Base-by-base conservation (phyloP, 1,140 invertebrate genomes). In the Cylas formicarius region DNA sequence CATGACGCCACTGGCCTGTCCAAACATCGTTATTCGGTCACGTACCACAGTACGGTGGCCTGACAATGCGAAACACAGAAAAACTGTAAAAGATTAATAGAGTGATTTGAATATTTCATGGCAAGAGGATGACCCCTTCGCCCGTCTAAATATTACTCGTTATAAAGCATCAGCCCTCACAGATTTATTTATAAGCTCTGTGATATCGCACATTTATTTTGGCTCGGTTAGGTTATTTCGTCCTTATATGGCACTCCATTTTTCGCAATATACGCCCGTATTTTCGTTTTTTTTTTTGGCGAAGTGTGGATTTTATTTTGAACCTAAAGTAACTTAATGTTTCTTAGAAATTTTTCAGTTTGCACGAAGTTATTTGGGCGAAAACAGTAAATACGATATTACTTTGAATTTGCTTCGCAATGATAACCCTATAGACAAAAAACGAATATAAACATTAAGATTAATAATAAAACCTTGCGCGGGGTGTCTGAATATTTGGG, bases 41-140 rank as follows among this genome's bases (percentile, higher is more conserved):
- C 55, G 55, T 57, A 48, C n/a, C n/a, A n/a, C n/a, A 28, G 23
- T 52, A 42, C 44, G 24, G 54, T 57, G 55, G 56, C 53, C 56
- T 56, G 50, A 20, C 53, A 45, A 50, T 49, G 53, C 48, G 51
- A 53, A 56, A 58, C 35, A 53, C 53, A 47, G 42, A 52, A 41
- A n/a, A 52, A 53, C 45, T 49, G 42, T 57, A 24, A 58, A 58
- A 58, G 53, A 58, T 58, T 58, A 58, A 58, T 58, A 50, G 51
- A 45, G 35, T 52, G 40, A 55, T 58, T 56, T 58, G 53, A 58
- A 58, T 58, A 53, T 58, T 58, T 58, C 47, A 58, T 53, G 49
- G 48, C 48, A 42, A 56, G 50, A 55, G 45, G 48, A 58, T 56
- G 56, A 53, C 56, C 56, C 53, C 48, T 51, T 54, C 52, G 52